Evolutionary conservation across 1,140 invertebrate genomes (phyloP).

Genomic region (Leguminivora glycinivorella): DNA sequence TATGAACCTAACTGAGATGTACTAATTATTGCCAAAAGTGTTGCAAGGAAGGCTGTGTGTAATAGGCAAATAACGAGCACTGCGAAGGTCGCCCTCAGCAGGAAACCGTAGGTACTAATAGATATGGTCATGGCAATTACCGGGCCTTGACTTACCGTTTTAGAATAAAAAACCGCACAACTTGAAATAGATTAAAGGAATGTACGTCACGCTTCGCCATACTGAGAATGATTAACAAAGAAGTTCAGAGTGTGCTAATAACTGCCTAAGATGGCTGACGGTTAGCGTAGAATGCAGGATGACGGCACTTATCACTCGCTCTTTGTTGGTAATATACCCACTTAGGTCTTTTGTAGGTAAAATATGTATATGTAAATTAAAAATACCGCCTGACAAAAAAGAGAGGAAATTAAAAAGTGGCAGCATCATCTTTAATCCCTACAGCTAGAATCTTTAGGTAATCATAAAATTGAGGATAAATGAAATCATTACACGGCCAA

Average conservation of each 20-base stretch:
- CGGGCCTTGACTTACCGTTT: slow-evolving; percentile 74
- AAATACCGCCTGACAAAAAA: too few species aligned
- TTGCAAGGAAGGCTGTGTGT: slow-evolving; percentile 58
- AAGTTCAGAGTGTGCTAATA: slow-evolving; percentile 22
- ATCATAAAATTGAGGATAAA: too few species aligned
- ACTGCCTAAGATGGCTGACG: slow-evolving; percentile 21
- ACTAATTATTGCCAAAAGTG: slow-evolving; percentile 66
- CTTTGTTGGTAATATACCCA: slow-evolving; percentile 9
- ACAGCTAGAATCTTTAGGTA: too few species aligned
- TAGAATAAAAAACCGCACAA: slow-evolving; percentile 68
- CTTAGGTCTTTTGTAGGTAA: background rate
- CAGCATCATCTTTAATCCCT: too few species aligned
- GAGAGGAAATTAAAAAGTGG: too few species aligned
- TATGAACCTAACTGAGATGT: slow-evolving; percentile 34
- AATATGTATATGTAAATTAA: background rate
- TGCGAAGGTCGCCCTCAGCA: slow-evolving; percentile 68
- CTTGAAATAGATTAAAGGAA: slow-evolving; percentile 47
- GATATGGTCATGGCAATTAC: slow-evolving; percentile 74
- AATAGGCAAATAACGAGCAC: slow-evolving; percentile 70
- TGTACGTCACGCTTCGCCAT: slow-evolving; percentile 13
- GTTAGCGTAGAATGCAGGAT: slow-evolving; percentile 20
- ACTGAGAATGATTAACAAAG: slow-evolving; percentile 20
- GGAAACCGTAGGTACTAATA: slow-evolving; percentile 69
- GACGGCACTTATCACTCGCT: slow-evolving; percentile 14
- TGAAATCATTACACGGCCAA: too few species aligned